Evolutionary conservation across 2,797 vertebrate genomes (phyloP).

Genomic region (Harpagifer antarcticus): DNA sequence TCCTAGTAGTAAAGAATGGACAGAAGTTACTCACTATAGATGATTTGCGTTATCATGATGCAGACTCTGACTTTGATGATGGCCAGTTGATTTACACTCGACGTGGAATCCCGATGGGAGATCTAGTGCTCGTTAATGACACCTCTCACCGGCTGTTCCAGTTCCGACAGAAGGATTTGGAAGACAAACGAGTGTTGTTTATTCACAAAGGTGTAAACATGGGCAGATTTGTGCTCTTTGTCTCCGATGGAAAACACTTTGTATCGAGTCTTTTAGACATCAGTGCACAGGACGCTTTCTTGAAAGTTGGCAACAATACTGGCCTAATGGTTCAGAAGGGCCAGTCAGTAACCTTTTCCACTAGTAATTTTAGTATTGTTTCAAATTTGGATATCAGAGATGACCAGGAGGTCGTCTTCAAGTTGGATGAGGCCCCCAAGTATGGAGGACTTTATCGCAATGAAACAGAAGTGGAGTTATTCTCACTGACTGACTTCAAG

Average conservation of each 20-base stretch:
- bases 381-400: conserved; percentile 92
- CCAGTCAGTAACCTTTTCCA: conserved; percentile 78
- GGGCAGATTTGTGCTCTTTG: conserved; percentile 91
- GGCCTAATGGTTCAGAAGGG: conserved; percentile 91
- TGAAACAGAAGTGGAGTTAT: conserved; percentile 71
- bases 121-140: conserved; percentile 89
- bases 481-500: conserved; percentile 88
- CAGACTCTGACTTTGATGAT: conserved; percentile 91
- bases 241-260: conserved; percentile 92
- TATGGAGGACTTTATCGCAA: conserved; percentile 84
- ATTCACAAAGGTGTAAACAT: conserved; percentile 86
- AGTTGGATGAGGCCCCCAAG: conserved; percentile 81
- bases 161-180: conserved; percentile 90
- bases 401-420: conserved; percentile 83
- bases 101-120: conserved; percentile 91
- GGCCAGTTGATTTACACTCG: conserved; percentile 88
- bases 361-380: conserved; percentile 86
- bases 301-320: conserved; percentile 87
- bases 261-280: conserved; percentile 90
- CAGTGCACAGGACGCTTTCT: conserved; percentile 87
- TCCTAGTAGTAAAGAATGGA: conserved; percentile 86
- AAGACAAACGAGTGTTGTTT: conserved; percentile 88
- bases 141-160: conserved; percentile 88
- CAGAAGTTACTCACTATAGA: conserved; percentile 88
- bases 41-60: conserved; percentile 90